Evolutionary conservation across 2,888 invertebrate species (phyloP).

Genomic region (Smittia sp.): DNA sequence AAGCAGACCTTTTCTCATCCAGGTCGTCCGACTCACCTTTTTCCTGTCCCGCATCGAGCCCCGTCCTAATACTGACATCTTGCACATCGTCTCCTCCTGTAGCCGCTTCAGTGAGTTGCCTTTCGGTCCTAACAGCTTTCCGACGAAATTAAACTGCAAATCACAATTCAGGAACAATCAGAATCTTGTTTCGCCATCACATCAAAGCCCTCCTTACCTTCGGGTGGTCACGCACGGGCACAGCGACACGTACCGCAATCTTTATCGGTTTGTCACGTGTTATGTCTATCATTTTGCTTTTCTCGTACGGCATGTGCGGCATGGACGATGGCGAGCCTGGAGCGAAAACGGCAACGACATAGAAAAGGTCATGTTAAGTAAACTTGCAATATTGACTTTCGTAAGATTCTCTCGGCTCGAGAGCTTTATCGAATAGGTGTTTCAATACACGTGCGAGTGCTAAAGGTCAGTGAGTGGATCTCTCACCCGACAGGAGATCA

Average conservation of each 20-base stretch:
- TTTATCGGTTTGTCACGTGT: slow-evolving; percentile 84
- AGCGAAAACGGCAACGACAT: slow-evolving; percentile 20
- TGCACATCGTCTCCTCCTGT: slow-evolving; percentile 93
- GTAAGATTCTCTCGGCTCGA: background rate
- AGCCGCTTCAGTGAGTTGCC: slow-evolving; percentile 88
- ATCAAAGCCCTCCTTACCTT: slow-evolving; percentile 60
- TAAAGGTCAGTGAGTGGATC: background rate
- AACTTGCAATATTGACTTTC: slow-evolving; percentile 9
- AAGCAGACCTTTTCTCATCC: background rate
- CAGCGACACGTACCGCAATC: slow-evolving; percentile 80
- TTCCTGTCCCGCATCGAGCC: slow-evolving; percentile 93
- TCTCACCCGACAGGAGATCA: background rate
- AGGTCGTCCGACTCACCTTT: slow-evolving; percentile 60
- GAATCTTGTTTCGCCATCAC: slow-evolving; percentile 9
- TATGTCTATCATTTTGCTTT: slow-evolving; percentile 78
- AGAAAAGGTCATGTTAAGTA: slow-evolving; percentile 14
- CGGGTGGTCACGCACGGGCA: slow-evolving; percentile 83
- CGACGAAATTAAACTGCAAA: slow-evolving; percentile 91
- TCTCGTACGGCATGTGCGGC: slow-evolving; percentile 45
- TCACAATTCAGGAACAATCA: slow-evolving; percentile 43
- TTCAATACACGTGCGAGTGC: background rate
- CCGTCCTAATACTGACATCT: slow-evolving; percentile 90
- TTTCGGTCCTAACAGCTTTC: slow-evolving; percentile 89
- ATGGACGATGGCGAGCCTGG: slow-evolving; percentile 43
- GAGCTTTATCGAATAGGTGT: slow-evolving; percentile 6